Conservation (phyloP, 1,140 invertebrate species). For the Cotesia vestalis region DNA sequence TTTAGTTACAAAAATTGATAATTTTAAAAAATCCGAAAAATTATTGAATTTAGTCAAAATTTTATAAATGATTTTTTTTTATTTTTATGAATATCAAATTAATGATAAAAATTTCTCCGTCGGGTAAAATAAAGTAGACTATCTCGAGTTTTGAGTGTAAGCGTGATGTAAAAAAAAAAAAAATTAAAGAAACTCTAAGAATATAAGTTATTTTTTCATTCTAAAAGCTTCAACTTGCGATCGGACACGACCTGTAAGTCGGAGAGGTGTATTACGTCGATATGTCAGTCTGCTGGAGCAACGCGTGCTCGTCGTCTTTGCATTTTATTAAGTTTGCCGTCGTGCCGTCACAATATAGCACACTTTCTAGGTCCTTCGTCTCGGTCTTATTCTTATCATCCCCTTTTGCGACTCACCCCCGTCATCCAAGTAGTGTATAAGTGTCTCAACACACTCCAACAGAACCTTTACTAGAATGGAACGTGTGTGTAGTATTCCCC, state of each 20-base stretch:
- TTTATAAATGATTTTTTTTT: too few relatives aligned
- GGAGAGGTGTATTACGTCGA: slow-evolving; percentile 55
- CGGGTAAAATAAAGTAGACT: too few relatives aligned
- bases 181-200: too few relatives aligned
- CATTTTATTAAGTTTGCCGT: slow-evolving; percentile 62
- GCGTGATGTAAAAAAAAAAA: too few relatives aligned
- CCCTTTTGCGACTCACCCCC: neutral
- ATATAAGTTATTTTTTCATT: slow-evolving; percentile 12
- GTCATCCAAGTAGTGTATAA: neutral
- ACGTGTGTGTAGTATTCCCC: neutral
- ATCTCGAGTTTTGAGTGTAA: too few relatives aligned
- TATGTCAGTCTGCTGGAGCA: slow-evolving; percentile 56
- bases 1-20: too few relatives aligned
- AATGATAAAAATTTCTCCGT: too few relatives aligned
- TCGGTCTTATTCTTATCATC: slow-evolving; percentile 6
- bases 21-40: too few relatives aligned
- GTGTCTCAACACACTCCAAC: neutral
- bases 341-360: slow-evolving; percentile 43
- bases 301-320: slow-evolving; percentile 54
- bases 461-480: neutral
- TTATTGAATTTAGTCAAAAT: too few relatives aligned
- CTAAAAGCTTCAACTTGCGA: neutral
- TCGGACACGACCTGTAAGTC: too few relatives aligned
- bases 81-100: too few relatives aligned
- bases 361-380: neutral